A percentile compares a stretch with the other conserved stretches of the same genome.
Evolutionary conservation across 92 coral and sea anemone genomes (phyloP).

Genomic region (Blastomussa wellsi): DNA sequence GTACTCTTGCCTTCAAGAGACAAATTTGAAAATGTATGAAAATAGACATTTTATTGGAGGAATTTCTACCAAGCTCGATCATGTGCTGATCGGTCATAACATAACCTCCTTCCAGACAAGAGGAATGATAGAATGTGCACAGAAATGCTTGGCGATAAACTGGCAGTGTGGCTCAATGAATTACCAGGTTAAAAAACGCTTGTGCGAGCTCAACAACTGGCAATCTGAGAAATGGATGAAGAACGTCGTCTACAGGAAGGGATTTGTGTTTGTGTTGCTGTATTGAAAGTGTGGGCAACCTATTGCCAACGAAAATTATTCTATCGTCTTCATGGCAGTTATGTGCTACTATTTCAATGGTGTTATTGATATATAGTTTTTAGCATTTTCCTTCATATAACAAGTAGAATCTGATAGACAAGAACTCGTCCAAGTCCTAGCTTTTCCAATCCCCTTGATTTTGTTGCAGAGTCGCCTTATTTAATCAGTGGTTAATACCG

Average conservation of each 20-base stretch:
- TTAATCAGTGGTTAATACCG: not conserved
- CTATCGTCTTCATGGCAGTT: not conserved
- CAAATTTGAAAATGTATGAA: not conserved
- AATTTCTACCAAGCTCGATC: not conserved
- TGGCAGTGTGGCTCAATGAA: not conserved
- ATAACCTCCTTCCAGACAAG: not conserved
- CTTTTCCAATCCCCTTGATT: not conserved
- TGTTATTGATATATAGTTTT: too few species aligned
- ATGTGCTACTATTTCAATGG: too few species aligned
- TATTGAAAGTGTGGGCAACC: not conserved
- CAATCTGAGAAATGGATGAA: not conserved
- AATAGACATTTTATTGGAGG: slow-evolving; percentile 21
- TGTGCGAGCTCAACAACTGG: slow-evolving; percentile 19
- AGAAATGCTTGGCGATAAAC: not conserved
- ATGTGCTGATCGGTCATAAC: slow-evolving; percentile 6
- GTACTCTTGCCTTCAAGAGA: not conserved
- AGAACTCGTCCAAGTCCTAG: not conserved
- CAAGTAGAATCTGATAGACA: not conserved
- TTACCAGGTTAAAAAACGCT: not conserved
- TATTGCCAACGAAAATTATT: not conserved
- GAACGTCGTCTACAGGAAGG: not conserved
- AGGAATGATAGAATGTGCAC: slow-evolving; percentile 20
- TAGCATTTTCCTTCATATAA: not conserved
- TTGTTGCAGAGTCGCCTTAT: too few species aligned
- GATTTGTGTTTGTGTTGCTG: slow-evolving; percentile 13